Conservation (phyloP, 2,797 vertebrate genomes). For the Xenentodon cancila region DNA sequence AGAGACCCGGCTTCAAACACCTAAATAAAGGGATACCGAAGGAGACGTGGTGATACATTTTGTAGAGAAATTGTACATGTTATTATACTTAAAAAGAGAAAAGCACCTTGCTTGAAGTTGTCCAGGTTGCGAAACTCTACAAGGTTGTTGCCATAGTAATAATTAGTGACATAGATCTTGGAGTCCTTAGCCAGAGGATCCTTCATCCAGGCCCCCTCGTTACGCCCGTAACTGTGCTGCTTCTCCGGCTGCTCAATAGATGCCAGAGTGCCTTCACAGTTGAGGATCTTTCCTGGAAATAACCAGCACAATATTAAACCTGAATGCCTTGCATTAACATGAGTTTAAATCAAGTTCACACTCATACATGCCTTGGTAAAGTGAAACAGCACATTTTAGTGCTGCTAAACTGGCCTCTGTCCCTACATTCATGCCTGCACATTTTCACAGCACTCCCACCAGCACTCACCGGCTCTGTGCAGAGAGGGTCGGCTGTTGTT, state of each 20-base stretch:
- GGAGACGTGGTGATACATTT: background rate
- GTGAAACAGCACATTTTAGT: slow-evolving; percentile 1
- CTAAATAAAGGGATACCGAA: too few relatives aligned
- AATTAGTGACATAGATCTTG: slow-evolving; percentile 96
- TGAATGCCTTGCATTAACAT: background rate
- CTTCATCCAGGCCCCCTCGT: slow-evolving; percentile 99
- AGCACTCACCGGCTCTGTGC: slow-evolving; percentile 82
- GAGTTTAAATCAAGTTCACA: slow-evolving; percentile 33
- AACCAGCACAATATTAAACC: slow-evolving; percentile 24
- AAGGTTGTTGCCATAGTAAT: slow-evolving; percentile 97
- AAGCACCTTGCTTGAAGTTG: slow-evolving; percentile 96
- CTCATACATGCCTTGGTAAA: slow-evolving; percentile 2
- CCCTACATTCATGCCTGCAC: background rate
- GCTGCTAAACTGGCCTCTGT: slow-evolving; percentile 6
- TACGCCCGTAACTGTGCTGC: slow-evolving; percentile 96
- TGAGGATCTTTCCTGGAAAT: slow-evolving; percentile 79
- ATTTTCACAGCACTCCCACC: background rate
- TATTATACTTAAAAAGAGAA: slow-evolving; percentile 3
- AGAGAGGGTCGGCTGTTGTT: slow-evolving; percentile 71
- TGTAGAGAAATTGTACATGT: background rate
- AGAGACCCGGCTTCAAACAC: too few relatives aligned
- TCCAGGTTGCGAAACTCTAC: slow-evolving; percentile 97
- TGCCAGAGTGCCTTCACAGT: slow-evolving; percentile 92
- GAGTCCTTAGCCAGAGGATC: slow-evolving; percentile 90
- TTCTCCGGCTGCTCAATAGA: slow-evolving; percentile 88